Evolutionary conservation across 1,140 invertebrate genomes (phyloP).

Genomic region (Drosophila bipectinata): DNA sequence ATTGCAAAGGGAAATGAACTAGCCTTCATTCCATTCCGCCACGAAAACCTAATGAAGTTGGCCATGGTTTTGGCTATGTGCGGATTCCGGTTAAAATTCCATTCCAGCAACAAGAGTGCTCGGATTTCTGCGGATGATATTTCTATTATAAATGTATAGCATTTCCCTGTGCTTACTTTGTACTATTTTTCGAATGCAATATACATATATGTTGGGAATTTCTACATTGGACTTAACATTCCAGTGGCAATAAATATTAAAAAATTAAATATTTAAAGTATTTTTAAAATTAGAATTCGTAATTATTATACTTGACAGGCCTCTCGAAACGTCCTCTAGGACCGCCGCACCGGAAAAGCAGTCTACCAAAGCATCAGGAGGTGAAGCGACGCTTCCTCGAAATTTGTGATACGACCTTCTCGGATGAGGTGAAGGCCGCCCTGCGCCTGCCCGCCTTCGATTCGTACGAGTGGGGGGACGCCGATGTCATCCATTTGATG

Average conservation of each 20-base stretch:
- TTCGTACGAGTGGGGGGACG: constrained; percentile 93
- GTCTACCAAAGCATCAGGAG: constrained; percentile 84
- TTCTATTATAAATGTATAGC: background rate
- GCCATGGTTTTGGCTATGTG: background rate
- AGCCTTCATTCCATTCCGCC: background rate
- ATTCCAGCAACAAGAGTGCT: background rate
- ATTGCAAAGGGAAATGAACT: constrained; percentile 21
- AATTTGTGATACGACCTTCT: constrained; percentile 84
- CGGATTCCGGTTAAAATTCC: constrained; percentile 5
- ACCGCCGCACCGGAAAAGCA: constrained; percentile 83
- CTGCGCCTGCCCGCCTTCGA: constrained; percentile 92
- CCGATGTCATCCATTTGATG: constrained; percentile 91
- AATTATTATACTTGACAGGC: constrained; percentile 46
- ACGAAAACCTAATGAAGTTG: constrained; percentile 6
- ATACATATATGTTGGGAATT: background rate
- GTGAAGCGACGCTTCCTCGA: constrained; percentile 83
- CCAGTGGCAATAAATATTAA: no score
- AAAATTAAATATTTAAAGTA: no score
- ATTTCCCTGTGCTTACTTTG: background rate
- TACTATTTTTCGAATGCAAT: background rate
- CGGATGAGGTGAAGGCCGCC: constrained; percentile 83
- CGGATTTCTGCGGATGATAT: background rate
- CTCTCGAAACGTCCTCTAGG: constrained; percentile 81
- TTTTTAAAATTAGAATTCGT: no score
- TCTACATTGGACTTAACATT: no score